Conservation (phyloP, 2,888 invertebrate genomes). For the Drosophila paracracens region DNA sequence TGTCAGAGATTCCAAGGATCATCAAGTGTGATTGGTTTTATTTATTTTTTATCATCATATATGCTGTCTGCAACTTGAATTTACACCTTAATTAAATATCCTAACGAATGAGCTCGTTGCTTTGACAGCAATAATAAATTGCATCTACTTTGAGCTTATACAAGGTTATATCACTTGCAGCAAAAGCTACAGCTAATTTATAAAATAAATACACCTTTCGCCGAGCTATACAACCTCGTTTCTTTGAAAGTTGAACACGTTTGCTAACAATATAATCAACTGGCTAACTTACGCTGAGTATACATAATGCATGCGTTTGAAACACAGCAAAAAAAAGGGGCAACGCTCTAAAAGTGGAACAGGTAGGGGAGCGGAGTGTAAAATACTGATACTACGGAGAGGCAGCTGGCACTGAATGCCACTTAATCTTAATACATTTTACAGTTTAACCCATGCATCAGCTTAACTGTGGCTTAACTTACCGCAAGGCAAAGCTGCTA, state of each 20-base stretch:
- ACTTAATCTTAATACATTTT: conserved; percentile 78
- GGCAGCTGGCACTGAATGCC: conserved; percentile 59
- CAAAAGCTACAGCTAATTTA: conserved; percentile 5
- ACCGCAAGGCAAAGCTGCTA: conserved; percentile 52
- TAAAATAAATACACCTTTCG: conserved; percentile 8
- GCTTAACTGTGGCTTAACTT: conserved; percentile 73
- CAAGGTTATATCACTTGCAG: background rate
- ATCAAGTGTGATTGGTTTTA: background rate
- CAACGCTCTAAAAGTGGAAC: background rate
- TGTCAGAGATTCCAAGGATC: background rate
- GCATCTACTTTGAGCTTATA: background rate
- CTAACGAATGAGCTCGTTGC: background rate
- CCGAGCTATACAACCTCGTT: conserved; percentile 14
- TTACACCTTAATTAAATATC: background rate
- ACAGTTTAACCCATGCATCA: conserved; percentile 78
- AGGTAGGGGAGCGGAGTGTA: background rate
- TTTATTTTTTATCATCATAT: background rate
- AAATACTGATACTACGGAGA: conserved; percentile 33
- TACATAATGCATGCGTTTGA: conserved; percentile 46
- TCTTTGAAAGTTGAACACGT: conserved; percentile 39
- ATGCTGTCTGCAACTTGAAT: background rate
- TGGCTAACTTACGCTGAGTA: conserved; percentile 35
- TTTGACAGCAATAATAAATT: background rate
- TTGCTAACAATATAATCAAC: conserved; percentile 47
- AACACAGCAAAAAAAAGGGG: background rate